Conservation (phyloP, 2,888 invertebrate genomes). For the Phragmatobia fuliginosa region DNA sequence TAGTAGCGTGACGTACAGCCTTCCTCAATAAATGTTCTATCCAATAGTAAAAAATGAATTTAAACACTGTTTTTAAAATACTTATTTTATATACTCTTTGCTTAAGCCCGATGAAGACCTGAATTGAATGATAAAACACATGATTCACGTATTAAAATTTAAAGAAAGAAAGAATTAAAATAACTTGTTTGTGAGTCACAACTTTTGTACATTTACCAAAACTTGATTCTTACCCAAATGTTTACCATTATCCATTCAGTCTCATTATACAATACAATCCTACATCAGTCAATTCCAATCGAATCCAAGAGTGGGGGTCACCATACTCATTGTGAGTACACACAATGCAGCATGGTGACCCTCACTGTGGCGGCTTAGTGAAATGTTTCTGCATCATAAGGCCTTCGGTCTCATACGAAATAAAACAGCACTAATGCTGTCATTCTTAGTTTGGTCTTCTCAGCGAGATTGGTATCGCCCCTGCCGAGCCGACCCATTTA, state of each 20-base stretch:
- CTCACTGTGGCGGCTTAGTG: too few species aligned
- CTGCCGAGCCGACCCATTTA: too few species aligned
- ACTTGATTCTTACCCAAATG: background rate
- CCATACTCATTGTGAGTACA: too few species aligned
- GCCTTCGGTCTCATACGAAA: too few species aligned
- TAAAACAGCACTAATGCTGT: too few species aligned
- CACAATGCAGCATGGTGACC: too few species aligned
- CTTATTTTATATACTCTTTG: background rate
- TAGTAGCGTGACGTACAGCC: background rate
- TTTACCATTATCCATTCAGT: background rate
- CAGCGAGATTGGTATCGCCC: too few species aligned
- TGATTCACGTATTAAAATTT: background rate
- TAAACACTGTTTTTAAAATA: background rate
- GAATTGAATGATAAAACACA: background rate
- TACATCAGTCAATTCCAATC: too few species aligned
- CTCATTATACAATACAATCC: background rate
- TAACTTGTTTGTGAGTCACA: background rate
- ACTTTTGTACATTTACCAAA: background rate
- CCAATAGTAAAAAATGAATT: background rate
- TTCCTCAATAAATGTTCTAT: too few species aligned
- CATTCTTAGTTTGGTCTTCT: too few species aligned
- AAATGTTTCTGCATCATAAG: too few species aligned
- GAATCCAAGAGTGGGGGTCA: too few species aligned
- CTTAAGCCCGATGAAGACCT: background rate
- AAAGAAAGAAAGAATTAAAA: background rate